A percentile compares a stretch with the other conserved stretches of the same genome.
phyloP scores from a whole-genome alignment of 2,797 vertebrate genomes.

The Cercopithecus neglectus region DNA sequence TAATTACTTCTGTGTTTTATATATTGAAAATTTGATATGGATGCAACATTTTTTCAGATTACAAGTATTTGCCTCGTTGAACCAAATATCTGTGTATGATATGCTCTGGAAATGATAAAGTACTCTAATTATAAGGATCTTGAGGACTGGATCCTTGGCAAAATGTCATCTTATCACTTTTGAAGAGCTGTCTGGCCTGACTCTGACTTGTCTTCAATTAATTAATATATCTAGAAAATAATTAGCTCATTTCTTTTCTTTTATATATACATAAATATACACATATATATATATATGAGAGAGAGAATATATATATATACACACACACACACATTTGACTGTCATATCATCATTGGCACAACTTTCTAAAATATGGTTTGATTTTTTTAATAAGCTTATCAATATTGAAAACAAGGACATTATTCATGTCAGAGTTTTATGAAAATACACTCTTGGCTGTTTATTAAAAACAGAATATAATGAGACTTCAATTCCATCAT shows the following conservation, averaged over 20 bases:
- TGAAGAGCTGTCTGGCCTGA: constrained; percentile 22
- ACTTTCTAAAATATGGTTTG: neutral
- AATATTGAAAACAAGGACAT: constrained; percentile 16
- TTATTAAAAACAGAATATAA: constrained; percentile 38
- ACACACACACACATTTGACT: neutral
- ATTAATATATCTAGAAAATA: constrained; percentile 44
- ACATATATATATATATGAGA: neutral
- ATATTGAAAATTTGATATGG: neutral
- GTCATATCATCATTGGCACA: neutral
- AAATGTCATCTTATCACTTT: neutral
- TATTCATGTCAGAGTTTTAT: constrained; percentile 29
- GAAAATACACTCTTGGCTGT: constrained; percentile 33
- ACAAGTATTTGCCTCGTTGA: neutral
- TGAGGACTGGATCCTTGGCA: neutral
- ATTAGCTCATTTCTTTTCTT: neutral
- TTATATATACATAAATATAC: no score
- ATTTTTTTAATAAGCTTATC: constrained; percentile 47
- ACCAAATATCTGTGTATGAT: neutral
- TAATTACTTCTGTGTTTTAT: neutral
- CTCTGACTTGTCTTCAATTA: constrained; percentile 25
- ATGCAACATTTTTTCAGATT: constrained; percentile 43
- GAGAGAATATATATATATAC: neutral
- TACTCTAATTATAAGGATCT: neutral
- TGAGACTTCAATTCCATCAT: neutral
- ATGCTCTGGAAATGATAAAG: neutral